A percentile compares a stretch with the other conserved stretches of the same genome.
These are phyloP conservation scores for Argya squamiceps DNA, from an alignment of 2,797 vertebrate genomes.

Conservation along the genomic window DNA sequence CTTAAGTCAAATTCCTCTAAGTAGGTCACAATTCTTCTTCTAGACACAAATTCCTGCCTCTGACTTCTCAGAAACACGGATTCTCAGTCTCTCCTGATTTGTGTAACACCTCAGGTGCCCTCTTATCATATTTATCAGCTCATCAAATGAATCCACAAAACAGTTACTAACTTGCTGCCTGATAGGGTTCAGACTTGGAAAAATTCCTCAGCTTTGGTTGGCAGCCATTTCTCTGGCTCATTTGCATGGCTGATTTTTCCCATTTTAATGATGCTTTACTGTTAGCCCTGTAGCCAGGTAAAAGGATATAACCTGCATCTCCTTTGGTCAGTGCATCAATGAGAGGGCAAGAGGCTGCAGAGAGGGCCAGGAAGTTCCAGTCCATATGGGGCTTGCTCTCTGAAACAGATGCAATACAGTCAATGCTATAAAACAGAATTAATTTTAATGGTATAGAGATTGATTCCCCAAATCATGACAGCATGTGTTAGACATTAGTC, in stretches of 20 bases:
- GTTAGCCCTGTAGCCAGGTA: background rate
- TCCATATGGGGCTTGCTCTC: background rate
- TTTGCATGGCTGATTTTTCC: conserved; percentile 6
- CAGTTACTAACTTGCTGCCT: conserved; percentile 33
- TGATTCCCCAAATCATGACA: background rate
- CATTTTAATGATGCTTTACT: background rate
- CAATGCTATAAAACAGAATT: background rate
- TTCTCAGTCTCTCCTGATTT: conserved; percentile 14
- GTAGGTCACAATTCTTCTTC: conserved; percentile 55
- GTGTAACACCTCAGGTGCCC: conserved; percentile 46
- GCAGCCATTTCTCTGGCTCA: background rate
- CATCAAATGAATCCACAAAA: conserved; percentile 34
- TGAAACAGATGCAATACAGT: background rate
- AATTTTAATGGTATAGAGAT: background rate
- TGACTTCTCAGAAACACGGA: conserved; percentile 18
- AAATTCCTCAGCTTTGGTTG: conserved; percentile 6
- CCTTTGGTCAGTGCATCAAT: background rate
- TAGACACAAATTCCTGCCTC: conserved; percentile 23
- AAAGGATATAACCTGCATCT: background rate
- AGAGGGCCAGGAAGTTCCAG: background rate
- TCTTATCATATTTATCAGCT: conserved; percentile 34
- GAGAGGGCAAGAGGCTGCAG: background rate
- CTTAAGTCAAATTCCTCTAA: conserved; percentile 62
- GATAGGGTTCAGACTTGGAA: conserved; percentile 17
- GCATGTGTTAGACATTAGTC: background rate